A percentile compares a stretch with the other conserved stretches of the same genome.
phyloP scores from a whole-genome alignment of 2,797 vertebrate species.

The Acanthurus tractus region DNA sequence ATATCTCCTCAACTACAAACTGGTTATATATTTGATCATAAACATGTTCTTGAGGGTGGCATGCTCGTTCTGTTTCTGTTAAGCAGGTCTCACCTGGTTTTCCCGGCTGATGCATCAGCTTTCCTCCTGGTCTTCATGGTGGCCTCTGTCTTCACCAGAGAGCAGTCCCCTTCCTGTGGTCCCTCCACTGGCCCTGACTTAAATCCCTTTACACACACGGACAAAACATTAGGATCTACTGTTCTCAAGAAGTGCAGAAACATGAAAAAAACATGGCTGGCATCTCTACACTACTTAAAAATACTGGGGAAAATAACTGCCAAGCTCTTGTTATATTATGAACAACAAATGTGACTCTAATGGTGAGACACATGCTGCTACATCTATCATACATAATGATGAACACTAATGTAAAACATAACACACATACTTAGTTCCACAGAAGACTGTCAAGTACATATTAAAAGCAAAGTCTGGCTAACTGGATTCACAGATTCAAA shows the following conservation, averaged over 20 bases:
- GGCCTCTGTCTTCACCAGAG: constrained; percentile 83
- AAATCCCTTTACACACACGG: constrained; percentile 70
- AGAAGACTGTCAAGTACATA: not conserved
- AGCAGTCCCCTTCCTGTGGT: constrained; percentile 75
- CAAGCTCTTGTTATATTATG: not conserved
- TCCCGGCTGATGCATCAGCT: constrained; percentile 69
- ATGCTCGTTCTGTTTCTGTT: not conserved
- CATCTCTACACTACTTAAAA: not conserved
- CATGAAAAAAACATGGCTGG: not conserved
- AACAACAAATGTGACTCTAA: not conserved
- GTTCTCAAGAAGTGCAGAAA: too few relatives aligned
- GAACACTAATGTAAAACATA: not conserved
- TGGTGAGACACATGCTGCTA: not conserved
- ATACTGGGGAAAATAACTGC: not conserved
- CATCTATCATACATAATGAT: not conserved
- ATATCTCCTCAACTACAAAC: too few relatives aligned
- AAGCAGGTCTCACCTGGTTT: constrained; percentile 79
- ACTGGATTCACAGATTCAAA: constrained; percentile 2
- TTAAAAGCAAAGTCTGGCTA: not conserved
- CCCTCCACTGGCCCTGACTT: constrained; percentile 62
- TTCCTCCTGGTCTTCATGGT: constrained; percentile 77
- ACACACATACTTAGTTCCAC: not conserved
- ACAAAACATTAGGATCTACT: constrained; percentile 10
- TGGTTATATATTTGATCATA: too few relatives aligned
- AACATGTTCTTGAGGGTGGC: too few relatives aligned